Conservation (phyloP, 2,888 invertebrate species). For the Erpobdella octoculata region DNA sequence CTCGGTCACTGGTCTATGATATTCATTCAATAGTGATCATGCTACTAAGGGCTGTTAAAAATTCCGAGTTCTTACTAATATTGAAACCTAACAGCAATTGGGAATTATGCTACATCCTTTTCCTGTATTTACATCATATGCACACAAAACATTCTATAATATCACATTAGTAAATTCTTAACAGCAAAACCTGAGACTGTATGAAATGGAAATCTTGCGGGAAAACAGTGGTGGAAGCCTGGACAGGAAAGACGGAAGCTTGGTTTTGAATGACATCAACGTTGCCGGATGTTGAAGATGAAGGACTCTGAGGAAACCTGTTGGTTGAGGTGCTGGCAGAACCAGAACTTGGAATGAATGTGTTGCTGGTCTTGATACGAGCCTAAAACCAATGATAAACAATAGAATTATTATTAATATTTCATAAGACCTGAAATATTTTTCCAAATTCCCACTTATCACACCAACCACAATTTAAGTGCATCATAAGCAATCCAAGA, state of each 20-base stretch:
- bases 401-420: neutral
- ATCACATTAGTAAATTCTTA: neutral
- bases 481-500: too few relatives aligned
- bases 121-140: too few relatives aligned
- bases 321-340: neutral
- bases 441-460: too few relatives aligned
- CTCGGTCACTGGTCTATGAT: too few relatives aligned
- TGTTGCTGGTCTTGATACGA: conserved; percentile 24
- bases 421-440: too few relatives aligned
- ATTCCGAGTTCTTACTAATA: too few relatives aligned
- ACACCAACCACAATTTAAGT: too few relatives aligned
- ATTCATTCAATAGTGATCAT: too few relatives aligned
- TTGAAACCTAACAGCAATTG: too few relatives aligned
- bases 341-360: conserved; percentile 15
- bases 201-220: neutral
- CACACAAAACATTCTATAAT: neutral
- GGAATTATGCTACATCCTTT: too few relatives aligned
- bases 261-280: neutral
- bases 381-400: neutral
- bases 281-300: neutral
- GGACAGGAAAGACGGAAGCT: neutral
- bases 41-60: too few relatives aligned
- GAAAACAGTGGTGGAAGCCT: neutral
- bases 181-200: neutral
- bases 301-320: neutral